Evolutionary conservation across 2,888 invertebrate species (phyloP).

Genomic region (Polylopha cassiicola): DNA sequence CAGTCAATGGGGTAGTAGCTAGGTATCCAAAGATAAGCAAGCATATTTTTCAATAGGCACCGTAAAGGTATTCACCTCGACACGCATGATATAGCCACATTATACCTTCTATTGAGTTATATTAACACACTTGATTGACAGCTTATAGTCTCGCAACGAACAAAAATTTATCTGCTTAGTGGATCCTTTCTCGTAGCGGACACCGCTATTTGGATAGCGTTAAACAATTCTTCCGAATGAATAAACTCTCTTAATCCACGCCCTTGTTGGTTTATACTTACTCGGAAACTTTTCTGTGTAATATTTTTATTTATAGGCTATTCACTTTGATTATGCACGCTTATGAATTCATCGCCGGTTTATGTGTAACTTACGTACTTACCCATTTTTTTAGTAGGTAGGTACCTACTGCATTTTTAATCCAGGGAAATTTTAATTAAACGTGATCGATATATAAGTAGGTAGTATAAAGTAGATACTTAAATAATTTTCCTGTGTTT

Average conservation of each 20-base stretch:
- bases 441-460: too few relatives aligned
- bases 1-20: too few relatives aligned
- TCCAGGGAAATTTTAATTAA: too few relatives aligned
- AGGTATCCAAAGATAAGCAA: too few relatives aligned
- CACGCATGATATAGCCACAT: constrained; percentile 35
- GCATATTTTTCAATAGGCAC: too few relatives aligned
- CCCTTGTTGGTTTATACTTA: constrained; percentile 57
- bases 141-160: constrained; percentile 55
- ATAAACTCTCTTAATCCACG: constrained; percentile 55
- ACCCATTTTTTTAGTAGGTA: too few relatives aligned
- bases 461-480: too few relatives aligned
- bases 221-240: constrained; percentile 74
- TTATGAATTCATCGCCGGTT: constrained; percentile 42
- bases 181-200: constrained; percentile 56
- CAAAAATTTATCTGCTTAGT: constrained; percentile 73
- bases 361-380: constrained; percentile 32
- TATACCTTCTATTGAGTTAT: constrained; percentile 48
- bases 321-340: constrained; percentile 67
- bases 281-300: constrained; percentile 45
- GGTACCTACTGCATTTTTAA: too few relatives aligned
- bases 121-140: constrained; percentile 62
- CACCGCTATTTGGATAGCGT: constrained; percentile 73
- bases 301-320: constrained; percentile 59
- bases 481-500: too few relatives aligned
- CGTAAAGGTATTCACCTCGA: too few relatives aligned